These are phyloP conservation scores for Scaptomyza reducta DNA, from an alignment of 2,888 invertebrate species.

Conservation along the genomic window DNA sequence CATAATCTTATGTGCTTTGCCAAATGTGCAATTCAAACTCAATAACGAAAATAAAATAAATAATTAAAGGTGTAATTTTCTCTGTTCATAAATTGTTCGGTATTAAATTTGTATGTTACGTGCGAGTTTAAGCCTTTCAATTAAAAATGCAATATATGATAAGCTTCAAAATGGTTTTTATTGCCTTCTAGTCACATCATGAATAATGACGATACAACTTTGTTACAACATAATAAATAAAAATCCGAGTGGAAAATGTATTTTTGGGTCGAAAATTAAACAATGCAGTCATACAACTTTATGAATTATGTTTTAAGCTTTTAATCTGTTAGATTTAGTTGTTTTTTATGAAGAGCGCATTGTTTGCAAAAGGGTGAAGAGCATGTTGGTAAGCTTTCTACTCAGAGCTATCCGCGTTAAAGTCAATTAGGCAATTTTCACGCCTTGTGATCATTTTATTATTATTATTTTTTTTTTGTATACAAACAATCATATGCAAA, in stretches of 20 bases:
- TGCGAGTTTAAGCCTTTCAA: not conserved
- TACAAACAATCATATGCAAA: not conserved
- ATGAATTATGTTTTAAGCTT: not conserved
- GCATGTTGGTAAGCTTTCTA: no score
- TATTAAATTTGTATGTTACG: not conserved
- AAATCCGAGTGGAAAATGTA: not conserved
- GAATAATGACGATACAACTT: not conserved
- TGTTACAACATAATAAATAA: not conserved
- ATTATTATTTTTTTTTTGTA: not conserved
- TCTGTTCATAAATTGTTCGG: not conserved
- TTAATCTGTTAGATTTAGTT: not conserved
- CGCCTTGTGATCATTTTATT: not conserved
- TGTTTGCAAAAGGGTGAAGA: no score
- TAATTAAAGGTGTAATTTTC: not conserved
- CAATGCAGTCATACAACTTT: not conserved
- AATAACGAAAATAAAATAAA: not conserved
- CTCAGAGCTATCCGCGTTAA: no score
- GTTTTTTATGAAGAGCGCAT: no score
- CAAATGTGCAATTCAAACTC: not conserved
- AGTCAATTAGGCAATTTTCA: not conserved
- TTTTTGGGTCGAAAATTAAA: not conserved
- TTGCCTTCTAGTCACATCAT: not conserved
- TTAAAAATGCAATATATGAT: not conserved
- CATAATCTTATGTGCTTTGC: not conserved
- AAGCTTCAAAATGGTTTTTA: not conserved